phyloP scores from a whole-genome alignment of 2,113 vertebrate species.

The Machaerirhynchus nigripectus region DNA sequence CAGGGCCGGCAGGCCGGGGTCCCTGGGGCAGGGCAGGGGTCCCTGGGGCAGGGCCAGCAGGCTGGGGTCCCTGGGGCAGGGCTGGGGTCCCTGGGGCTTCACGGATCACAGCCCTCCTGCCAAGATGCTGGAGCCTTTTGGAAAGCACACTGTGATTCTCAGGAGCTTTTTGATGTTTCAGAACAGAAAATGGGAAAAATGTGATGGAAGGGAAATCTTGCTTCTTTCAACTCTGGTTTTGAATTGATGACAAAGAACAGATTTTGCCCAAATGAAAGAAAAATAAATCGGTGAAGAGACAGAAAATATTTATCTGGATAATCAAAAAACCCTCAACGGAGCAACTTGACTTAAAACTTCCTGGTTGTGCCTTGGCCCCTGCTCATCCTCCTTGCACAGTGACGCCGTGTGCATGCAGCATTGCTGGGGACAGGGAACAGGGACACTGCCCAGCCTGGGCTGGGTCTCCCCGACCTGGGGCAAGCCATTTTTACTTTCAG shows the following conservation, averaged over 20 bases:
- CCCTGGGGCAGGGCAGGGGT: too few relatives aligned
- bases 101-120: background rate
- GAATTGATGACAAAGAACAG: background rate
- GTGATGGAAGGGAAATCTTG: background rate
- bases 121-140: background rate
- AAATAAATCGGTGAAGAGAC: background rate
- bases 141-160: background rate
- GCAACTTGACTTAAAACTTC: background rate
- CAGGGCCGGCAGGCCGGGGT: too few relatives aligned
- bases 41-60: too few relatives aligned
- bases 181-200: background rate
- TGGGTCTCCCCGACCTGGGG: too few relatives aligned
- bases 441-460: background rate
- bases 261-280: background rate
- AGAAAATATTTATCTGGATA: background rate
- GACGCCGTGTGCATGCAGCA: too few relatives aligned
- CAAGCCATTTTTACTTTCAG: background rate
- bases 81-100: background rate
- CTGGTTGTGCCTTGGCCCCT: background rate
- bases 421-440: background rate
- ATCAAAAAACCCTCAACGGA: background rate
- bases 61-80: too few relatives aligned
- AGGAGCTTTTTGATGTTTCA: background rate
- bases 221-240: background rate
- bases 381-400: rapidly evolving